These are phyloP conservation scores for Colaptes auratus DNA, from an alignment of 2,113 vertebrate genomes.

Conservation along the genomic window DNA sequence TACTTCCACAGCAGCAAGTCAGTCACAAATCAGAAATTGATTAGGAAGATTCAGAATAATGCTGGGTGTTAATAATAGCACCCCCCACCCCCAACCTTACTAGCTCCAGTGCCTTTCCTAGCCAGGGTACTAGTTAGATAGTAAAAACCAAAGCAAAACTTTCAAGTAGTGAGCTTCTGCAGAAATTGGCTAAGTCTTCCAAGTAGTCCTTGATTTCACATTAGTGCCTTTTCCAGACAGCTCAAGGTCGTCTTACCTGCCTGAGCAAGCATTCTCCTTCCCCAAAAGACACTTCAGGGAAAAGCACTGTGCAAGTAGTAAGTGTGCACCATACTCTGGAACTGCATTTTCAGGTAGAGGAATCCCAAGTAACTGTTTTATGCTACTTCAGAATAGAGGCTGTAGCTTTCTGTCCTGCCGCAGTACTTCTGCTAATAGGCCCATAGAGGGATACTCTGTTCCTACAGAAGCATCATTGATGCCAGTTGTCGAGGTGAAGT, in stretches of 20 bases:
- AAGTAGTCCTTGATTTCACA: not conserved
- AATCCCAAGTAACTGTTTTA: not conserved
- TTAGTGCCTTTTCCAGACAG: not conserved
- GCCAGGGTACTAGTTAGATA: not conserved
- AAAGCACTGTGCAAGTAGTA: not conserved
- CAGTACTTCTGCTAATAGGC: not conserved
- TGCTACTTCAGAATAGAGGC: not conserved
- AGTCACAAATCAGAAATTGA: not conserved
- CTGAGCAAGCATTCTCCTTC: not conserved
- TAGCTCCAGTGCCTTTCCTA: not conserved
- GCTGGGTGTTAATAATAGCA: not conserved
- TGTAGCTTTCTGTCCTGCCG: not conserved
- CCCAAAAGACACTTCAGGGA: not conserved
- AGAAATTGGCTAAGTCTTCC: not conserved
- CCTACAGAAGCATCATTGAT: not conserved
- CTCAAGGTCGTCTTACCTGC: not conserved
- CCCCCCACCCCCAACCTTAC: not conserved
- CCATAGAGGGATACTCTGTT: fast-evolving
- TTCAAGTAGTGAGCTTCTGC: not conserved
- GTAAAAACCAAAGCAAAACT: not conserved
- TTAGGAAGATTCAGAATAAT: not conserved
- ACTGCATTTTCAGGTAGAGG: not conserved
- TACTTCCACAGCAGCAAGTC: no score
- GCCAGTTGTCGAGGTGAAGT: not conserved
- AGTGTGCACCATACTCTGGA: not conserved